These are phyloP conservation scores for Struthio camelus DNA, from an alignment of 2,113 vertebrate genomes.

Conservation along the genomic window DNA sequence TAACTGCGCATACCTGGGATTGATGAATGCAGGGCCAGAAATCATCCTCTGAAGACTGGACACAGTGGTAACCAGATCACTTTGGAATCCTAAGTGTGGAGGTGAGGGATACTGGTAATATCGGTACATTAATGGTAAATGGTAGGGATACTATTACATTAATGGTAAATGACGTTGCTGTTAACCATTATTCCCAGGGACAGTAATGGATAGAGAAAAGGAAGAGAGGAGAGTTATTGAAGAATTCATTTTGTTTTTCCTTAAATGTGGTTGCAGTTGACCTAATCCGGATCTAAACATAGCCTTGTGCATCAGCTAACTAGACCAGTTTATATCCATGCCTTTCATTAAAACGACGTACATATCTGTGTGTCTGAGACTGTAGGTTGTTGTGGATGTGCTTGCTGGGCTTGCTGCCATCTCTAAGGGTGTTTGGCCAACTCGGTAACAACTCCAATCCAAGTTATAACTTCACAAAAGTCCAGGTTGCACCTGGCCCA, in stretches of 20 bases:
- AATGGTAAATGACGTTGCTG: neutral
- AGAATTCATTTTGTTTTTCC: neutral
- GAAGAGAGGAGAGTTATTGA: neutral
- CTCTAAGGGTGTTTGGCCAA: constrained; percentile 11
- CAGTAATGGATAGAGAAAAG: neutral
- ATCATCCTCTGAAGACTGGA: neutral
- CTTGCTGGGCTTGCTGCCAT: constrained; percentile 43
- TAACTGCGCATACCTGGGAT: neutral
- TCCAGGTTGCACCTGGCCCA: neutral
- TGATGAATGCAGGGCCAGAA: neutral
- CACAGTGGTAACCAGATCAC: neutral
- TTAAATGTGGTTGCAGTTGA: constrained; percentile 30
- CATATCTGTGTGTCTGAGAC: neutral
- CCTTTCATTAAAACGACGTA: constrained; percentile 11
- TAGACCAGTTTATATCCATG: neutral
- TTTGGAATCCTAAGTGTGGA: neutral
- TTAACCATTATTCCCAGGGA: neutral
- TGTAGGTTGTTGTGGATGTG: neutral
- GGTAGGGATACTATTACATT: neutral
- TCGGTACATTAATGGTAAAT: neutral
- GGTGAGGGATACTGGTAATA: neutral
- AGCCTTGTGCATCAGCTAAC: neutral
- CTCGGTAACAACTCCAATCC: neutral
- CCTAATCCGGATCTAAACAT: constrained; percentile 23
- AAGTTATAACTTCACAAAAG: neutral